Conservation (phyloP, 2,797 vertebrate genomes). For the Enteromius fasciolatus region DNA sequence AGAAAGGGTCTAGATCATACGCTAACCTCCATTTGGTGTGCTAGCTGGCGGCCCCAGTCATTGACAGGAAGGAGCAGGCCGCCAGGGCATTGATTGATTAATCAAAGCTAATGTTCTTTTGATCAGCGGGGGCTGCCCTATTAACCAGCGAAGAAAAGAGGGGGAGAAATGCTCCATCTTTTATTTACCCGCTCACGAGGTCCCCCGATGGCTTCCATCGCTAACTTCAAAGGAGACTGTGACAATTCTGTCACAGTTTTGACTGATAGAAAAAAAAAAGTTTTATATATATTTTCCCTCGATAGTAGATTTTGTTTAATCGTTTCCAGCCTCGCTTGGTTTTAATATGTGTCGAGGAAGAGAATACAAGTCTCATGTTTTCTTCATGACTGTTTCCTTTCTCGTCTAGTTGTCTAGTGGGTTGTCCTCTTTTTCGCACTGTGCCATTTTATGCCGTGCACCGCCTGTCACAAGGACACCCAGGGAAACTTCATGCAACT, state of each 20-base stretch:
- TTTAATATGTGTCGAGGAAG: conserved; percentile 51
- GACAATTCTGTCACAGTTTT: conserved; percentile 66
- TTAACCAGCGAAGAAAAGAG: conserved; percentile 61
- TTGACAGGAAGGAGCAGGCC: conserved; percentile 65
- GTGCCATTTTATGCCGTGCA: conserved; percentile 56
- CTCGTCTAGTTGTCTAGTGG: conserved; percentile 57
- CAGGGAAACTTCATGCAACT: conserved; percentile 54
- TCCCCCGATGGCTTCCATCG: conserved; percentile 56
- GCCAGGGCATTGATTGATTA: conserved; percentile 73
- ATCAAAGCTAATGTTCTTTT: conserved; percentile 76
- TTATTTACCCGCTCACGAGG: conserved; percentile 68
- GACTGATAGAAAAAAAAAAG: conserved; percentile 65
- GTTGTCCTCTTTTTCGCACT: conserved; percentile 63
- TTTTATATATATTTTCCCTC: conserved; percentile 52
- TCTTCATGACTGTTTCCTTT: conserved; percentile 54
- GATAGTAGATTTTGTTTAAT: conserved; percentile 65
- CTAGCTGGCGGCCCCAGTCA: conserved; percentile 60
- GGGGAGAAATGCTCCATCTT: conserved; percentile 61
- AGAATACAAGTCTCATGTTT: conserved; percentile 58
- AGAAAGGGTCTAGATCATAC: conserved; percentile 41
- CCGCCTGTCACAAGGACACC: conserved; percentile 55
- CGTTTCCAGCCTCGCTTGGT: conserved; percentile 60
- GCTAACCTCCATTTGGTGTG: conserved; percentile 65
- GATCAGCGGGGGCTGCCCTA: conserved; percentile 67
- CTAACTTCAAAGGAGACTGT: conserved; percentile 66